These are phyloP conservation scores for Eulemur rufifrons DNA, from an alignment of 2,113 vertebrate species.

Conservation along the genomic window DNA sequence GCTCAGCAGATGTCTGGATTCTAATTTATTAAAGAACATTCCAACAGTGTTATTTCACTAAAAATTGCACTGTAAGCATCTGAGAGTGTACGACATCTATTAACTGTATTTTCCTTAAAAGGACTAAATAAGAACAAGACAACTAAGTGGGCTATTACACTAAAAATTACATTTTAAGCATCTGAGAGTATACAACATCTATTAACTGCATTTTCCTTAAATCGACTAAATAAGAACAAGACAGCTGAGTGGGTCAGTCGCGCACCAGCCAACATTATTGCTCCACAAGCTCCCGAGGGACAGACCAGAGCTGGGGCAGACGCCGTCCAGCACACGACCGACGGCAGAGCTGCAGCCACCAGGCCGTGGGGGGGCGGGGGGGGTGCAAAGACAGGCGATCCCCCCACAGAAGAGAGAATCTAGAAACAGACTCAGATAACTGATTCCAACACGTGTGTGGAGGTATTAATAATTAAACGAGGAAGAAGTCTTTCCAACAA, in stretches of 20 bases:
- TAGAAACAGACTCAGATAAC: not conserved
- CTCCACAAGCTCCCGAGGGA: not conserved
- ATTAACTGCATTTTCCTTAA: not conserved
- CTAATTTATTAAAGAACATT: slow-evolving; percentile 19
- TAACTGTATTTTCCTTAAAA: not conserved
- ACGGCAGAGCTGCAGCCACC: not conserved
- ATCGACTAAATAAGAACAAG: not conserved
- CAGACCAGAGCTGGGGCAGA: not conserved
- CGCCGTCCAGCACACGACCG: rapidly evolving
- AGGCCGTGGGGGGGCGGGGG: rapidly evolving
- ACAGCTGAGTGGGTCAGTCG: not conserved
- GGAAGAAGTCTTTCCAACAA: not conserved
- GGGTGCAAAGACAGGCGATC: not conserved
- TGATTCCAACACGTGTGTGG: not conserved
- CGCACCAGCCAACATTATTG: too few species aligned
- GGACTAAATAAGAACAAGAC: not conserved
- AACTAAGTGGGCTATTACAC: not conserved
- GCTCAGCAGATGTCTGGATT: slow-evolving; percentile 50
- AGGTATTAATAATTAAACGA: not conserved
- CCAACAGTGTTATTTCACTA: not conserved
- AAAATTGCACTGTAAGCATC: not conserved
- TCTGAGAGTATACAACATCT: not conserved
- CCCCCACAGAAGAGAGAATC: not conserved
- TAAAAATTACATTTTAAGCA: not conserved
- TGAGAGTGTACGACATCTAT: not conserved